Conservation (phyloP, 2,888 invertebrate genomes). For the Hemaris fuciformis region DNA sequence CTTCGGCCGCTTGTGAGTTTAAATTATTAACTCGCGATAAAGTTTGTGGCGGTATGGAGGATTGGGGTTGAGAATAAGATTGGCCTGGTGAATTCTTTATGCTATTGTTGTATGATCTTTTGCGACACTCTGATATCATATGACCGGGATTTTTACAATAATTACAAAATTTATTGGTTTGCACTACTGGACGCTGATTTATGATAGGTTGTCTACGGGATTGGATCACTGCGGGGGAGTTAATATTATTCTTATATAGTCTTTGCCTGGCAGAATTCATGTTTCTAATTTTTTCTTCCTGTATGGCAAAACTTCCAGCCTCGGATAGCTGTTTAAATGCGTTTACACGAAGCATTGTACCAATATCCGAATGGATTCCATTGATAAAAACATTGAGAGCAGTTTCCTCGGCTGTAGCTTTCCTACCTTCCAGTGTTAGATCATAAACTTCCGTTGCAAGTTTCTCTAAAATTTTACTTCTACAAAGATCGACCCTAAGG, state of each 20-base stretch:
- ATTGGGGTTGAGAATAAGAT: neutral
- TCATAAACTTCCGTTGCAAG: slow-evolving; percentile 25
- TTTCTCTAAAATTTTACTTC: slow-evolving; percentile 35
- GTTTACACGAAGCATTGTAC: slow-evolving; percentile 29
- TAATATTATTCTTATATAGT: neutral
- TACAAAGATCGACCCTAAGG: slow-evolving; percentile 27
- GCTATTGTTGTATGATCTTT: slow-evolving; percentile 10
- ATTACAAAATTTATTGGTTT: slow-evolving; percentile 7
- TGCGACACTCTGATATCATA: slow-evolving; percentile 11
- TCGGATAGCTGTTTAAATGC: slow-evolving; percentile 22
- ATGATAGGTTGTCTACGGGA: neutral
- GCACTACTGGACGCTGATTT: neutral
- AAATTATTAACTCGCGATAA: slow-evolving; percentile 13
- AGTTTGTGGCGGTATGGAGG: neutral
- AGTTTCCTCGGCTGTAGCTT: slow-evolving; percentile 27
- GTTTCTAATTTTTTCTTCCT: slow-evolving; percentile 29
- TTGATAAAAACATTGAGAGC: slow-evolving; percentile 34
- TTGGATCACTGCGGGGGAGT: neutral
- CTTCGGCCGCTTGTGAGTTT: slow-evolving; percentile 19
- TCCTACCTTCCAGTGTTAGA: slow-evolving; percentile 20
- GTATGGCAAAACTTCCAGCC: slow-evolving; percentile 30
- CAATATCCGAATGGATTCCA: slow-evolving; percentile 29
- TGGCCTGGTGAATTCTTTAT: neutral
- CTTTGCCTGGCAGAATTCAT: slow-evolving; percentile 27
- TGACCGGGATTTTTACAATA: slow-evolving; percentile 19